A percentile compares a stretch with the other conserved stretches of the same genome.
Conservation (phyloP, 2,113 vertebrate species). For the Campylomormyrus tamandua region DNA sequence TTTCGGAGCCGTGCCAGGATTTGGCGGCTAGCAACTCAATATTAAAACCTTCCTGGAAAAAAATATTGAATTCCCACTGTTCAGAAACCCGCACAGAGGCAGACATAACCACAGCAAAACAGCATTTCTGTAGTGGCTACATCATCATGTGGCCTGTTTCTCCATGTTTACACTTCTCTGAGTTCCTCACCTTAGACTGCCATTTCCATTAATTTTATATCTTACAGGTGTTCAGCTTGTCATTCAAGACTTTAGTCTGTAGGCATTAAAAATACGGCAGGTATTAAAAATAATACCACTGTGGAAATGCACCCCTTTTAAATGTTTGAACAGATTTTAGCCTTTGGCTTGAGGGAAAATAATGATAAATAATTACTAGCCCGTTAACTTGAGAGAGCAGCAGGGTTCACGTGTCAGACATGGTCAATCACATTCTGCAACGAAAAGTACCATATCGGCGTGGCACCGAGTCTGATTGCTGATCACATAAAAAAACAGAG, state of each 20-base stretch:
- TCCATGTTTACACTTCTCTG: background rate
- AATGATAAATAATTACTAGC: background rate
- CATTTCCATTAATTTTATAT: background rate
- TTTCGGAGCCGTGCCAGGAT: background rate
- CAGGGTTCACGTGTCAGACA: background rate
- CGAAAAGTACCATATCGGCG: background rate
- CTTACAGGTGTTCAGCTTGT: background rate
- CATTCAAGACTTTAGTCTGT: background rate
- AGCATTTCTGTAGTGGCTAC: background rate
- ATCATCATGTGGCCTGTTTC: background rate
- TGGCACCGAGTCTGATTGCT: background rate
- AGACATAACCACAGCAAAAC: background rate
- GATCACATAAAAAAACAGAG: background rate
- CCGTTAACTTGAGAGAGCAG: background rate
- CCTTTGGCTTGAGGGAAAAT: background rate
- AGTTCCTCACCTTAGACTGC: background rate
- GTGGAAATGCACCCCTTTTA: background rate
- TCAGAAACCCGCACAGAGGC: background rate
- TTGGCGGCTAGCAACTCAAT: background rate
- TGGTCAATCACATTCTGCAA: background rate
- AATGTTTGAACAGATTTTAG: background rate
- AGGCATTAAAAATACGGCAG: background rate
- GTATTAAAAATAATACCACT: background rate
- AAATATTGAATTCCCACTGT: background rate
- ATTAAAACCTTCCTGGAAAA: slow-evolving; percentile 1